A percentile compares a stretch with the other conserved stretches of the same genome.
Conservation (phyloP, 2,797 vertebrate genomes). For the Microtus obscurus region DNA sequence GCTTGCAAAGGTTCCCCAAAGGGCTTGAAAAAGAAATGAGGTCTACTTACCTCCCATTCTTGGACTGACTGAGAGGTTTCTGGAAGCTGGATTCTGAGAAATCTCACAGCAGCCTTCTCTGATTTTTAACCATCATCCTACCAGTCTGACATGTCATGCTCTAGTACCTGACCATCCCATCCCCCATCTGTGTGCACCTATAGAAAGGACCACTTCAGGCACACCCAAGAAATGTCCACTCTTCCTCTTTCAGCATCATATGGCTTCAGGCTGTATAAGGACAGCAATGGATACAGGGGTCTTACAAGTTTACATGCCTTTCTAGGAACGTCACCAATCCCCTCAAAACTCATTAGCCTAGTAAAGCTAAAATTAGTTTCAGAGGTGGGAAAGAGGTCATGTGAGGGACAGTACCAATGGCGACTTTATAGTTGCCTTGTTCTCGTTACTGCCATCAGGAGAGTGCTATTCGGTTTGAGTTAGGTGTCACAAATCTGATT, state of each 20-base stretch:
- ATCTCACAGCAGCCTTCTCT: conserved; percentile 2
- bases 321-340: conserved; percentile 17
- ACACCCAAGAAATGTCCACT: not conserved
- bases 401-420: not conserved
- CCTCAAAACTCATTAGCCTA: conserved; percentile 23
- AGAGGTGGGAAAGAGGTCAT: not conserved
- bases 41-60: conserved; percentile 26
- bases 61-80: conserved; percentile 46
- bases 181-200: not conserved
- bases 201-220: not conserved
- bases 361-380: not conserved
- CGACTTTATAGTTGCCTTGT: conserved; percentile 53
- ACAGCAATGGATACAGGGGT: not conserved
- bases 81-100: conserved; percentile 29
- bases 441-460: conserved; percentile 61
- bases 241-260: not conserved
- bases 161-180: not conserved
- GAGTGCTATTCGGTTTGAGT: conserved; percentile 62
- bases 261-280: conserved; percentile 17
- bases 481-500: conserved; percentile 61
- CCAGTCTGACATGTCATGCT: not conserved
- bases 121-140: not conserved
- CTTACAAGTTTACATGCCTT: not conserved
- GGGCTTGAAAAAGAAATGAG: conserved; percentile 46
- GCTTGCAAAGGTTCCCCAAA: conserved; percentile 37